Evolutionary conservation across 2,113 vertebrate species (phyloP).

Genomic region (Scolopax mira): DNA sequence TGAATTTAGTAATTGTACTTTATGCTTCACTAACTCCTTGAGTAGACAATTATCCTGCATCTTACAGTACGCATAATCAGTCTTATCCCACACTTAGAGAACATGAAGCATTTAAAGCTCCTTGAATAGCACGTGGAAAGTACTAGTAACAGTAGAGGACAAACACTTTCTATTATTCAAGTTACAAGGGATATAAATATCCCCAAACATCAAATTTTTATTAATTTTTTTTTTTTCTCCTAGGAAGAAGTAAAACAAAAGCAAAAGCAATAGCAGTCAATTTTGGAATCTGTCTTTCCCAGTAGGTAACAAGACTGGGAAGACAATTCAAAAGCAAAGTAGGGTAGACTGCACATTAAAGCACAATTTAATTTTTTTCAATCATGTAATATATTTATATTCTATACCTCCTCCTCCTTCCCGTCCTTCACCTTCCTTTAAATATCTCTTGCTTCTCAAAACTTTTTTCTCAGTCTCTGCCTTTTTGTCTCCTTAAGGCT

Average conservation of each 20-base stretch:
- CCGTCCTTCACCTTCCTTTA: background rate
- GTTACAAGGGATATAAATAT: background rate
- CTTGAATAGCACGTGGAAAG: background rate
- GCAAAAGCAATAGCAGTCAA: background rate
- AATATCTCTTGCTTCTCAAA: background rate
- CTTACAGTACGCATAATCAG: background rate
- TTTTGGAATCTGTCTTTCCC: background rate
- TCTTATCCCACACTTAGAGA: background rate
- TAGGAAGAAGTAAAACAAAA: background rate
- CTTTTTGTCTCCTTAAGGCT: background rate
- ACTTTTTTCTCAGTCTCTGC: background rate
- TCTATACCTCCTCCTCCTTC: background rate
- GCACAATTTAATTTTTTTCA: background rate
- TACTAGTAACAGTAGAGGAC: background rate
- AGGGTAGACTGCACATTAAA: background rate
- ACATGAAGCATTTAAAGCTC: background rate
- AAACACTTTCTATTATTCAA: background rate
- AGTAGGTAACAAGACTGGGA: background rate
- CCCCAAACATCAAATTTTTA: background rate
- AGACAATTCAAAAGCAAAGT: background rate
- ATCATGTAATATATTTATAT: background rate
- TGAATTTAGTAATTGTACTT: constrained; percentile 1
- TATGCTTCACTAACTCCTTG: background rate
- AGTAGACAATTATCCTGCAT: background rate
- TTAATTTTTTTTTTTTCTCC: background rate